phyloP scores from a whole-genome alignment of 2,113 vertebrate species.

The Panurus biarmicus region DNA sequence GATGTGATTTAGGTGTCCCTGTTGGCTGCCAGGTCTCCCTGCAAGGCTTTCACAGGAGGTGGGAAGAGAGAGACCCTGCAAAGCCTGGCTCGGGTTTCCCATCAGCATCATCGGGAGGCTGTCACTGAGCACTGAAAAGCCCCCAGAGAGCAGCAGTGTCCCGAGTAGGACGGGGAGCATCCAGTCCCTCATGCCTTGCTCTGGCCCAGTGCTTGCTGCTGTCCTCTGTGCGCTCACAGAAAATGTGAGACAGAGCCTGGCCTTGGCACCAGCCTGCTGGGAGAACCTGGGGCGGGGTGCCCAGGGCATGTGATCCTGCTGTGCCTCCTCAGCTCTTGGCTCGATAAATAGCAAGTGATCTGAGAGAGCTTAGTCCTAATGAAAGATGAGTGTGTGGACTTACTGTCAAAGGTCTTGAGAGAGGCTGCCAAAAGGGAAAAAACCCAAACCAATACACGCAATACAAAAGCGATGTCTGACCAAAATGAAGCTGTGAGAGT shows the following conservation, averaged over 20 bases:
- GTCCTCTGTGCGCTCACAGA: not conserved
- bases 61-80: not conserved
- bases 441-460: not conserved
- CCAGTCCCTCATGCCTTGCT: not conserved
- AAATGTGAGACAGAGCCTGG: not conserved
- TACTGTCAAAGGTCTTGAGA: not conserved
- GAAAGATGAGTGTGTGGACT: not conserved
- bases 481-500: not conserved
- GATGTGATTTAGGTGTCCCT: not conserved
- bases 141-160: not conserved
- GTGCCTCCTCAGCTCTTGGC: not conserved
- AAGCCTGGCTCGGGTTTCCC: not conserved
- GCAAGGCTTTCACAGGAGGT: accelerated
- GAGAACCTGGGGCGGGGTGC: not conserved
- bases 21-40: not conserved
- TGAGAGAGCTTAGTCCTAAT: not conserved
- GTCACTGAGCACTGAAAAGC: not conserved
- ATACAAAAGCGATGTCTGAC: not conserved
- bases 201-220: not conserved
- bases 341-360: not conserved
- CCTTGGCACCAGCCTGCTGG: not conserved
- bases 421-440: not conserved
- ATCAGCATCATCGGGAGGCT: not conserved
- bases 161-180: accelerated
- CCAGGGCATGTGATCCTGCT: not conserved